Percentiles rank a stretch among this genome's conserved stretches.
Evolutionary conservation across 2,888 invertebrate genomes (phyloP).

Genomic region (Acrobasis repandana): DNA sequence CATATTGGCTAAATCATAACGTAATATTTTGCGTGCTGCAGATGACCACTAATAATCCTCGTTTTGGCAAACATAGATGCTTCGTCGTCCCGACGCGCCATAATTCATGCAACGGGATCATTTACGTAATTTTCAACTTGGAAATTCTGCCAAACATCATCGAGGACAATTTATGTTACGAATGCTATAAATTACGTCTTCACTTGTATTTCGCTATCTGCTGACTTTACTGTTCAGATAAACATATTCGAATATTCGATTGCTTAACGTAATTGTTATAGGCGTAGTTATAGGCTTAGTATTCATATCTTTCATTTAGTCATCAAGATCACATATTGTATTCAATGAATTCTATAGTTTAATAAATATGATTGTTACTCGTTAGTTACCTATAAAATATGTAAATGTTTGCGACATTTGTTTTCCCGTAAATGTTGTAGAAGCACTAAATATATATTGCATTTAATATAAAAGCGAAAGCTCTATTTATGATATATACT

Average conservation of each 20-base stretch:
- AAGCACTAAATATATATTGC: constrained; percentile 18
- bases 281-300: not conserved
- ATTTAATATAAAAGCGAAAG: constrained; percentile 16
- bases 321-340: not conserved
- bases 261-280: not conserved
- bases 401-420: constrained; percentile 5
- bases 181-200: constrained; percentile 29
- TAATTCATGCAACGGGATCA: constrained; percentile 58
- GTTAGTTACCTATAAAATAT: not conserved
- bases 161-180: constrained; percentile 11
- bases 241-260: constrained; percentile 2
- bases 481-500: constrained; percentile 49
- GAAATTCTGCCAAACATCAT: constrained; percentile 19
- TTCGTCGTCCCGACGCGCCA: constrained; percentile 43
- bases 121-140: constrained; percentile 51
- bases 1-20: not conserved
- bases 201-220: not conserved
- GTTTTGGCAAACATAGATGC: constrained; percentile 56
- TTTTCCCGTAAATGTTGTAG: not conserved
- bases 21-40: constrained; percentile 5
- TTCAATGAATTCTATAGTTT: constrained; percentile 4
- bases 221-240: not conserved
- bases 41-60: constrained; percentile 49
- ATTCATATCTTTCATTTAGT: not conserved
- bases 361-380: not conserved